Percentiles rank a stretch among this genome's conserved stretches.
These are phyloP conservation scores for Catagonus wagneri DNA, from an alignment of 2,113 vertebrate species.

Conservation along the genomic window DNA sequence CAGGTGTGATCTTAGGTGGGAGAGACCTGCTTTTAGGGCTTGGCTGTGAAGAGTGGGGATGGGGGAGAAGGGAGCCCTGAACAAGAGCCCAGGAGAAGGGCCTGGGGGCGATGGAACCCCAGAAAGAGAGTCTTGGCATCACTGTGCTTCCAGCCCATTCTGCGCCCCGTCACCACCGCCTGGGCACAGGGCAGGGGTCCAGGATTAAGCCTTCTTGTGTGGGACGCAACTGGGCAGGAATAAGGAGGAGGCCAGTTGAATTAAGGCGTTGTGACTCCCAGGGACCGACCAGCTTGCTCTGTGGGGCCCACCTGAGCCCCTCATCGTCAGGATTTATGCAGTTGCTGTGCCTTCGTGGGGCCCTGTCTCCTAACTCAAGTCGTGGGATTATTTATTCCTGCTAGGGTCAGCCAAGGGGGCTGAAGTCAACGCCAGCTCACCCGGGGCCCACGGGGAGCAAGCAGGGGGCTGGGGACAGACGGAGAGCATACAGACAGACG, in stretches of 20 bases:
- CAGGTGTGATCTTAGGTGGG: not conserved
- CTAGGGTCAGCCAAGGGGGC: conserved; percentile 12
- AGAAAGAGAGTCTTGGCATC: not conserved
- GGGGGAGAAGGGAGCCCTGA: not conserved
- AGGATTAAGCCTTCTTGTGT: not conserved
- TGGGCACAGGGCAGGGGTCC: not conserved
- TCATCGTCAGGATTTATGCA: conserved; percentile 60
- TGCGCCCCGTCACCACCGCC: no score
- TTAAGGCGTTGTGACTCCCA: conserved; percentile 1
- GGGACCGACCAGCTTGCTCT: not conserved
- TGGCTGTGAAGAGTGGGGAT: not conserved
- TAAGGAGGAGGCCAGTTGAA: not conserved
- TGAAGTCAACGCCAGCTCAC: conserved; percentile 20
- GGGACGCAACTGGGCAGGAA: not conserved
- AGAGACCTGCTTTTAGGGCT: not conserved
- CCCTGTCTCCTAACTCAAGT: conserved; percentile 56
- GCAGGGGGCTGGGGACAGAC: not conserved
- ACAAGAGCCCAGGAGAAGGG: not conserved
- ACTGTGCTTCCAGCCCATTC: no score
- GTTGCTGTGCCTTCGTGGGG: not conserved
- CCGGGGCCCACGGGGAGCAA: not conserved
- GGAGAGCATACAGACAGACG: not conserved
- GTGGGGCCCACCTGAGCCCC: conserved; percentile 32
- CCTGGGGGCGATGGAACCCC: not conserved
- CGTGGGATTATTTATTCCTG: conserved; percentile 66